A percentile compares a stretch with the other conserved stretches of the same genome.
Evolutionary conservation across 1,140 invertebrate genomes (phyloP).

Genomic region (Pollicipes pollicipes): DNA sequence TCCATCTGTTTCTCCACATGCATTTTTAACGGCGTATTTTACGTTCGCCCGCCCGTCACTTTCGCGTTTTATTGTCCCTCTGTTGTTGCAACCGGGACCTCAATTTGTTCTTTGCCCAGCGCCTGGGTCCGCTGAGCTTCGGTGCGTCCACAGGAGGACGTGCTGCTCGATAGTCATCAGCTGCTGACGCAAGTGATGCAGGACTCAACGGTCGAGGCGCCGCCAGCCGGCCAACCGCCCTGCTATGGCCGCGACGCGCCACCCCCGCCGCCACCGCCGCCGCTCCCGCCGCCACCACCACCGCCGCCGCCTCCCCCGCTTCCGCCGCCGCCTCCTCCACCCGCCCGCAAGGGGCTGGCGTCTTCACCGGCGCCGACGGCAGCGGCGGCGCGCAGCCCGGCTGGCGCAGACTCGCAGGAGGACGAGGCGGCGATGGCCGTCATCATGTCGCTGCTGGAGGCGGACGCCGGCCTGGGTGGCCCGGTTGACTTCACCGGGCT

Average conservation of each 20-base stretch:
- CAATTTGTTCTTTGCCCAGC: no score
- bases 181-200: neutral
- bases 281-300: slow-evolving; percentile 4
- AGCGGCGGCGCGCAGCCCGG: neutral
- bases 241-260: no score
- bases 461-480: slow-evolving; percentile 52
- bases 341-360: neutral
- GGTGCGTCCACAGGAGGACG: neutral
- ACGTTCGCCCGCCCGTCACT: no score
- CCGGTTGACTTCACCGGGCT: slow-evolving; percentile 69
- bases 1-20: no score
- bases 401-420: slow-evolving; percentile 34
- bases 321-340: neutral
- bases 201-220: neutral
- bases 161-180: neutral
- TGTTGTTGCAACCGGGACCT: no score
- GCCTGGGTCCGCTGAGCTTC: neutral
- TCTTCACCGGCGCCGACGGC: no score
- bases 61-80: no score
- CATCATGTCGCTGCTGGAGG: slow-evolving; percentile 77
- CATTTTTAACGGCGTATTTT: no score
- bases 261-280: slow-evolving; percentile 9
- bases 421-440: slow-evolving; percentile 82
- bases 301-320: slow-evolving; percentile 9
- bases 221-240: slow-evolving; percentile 7